These are phyloP conservation scores for Listrodromus nycthemerus DNA, from an alignment of 2,888 invertebrate genomes.

Conservation along the genomic window DNA sequence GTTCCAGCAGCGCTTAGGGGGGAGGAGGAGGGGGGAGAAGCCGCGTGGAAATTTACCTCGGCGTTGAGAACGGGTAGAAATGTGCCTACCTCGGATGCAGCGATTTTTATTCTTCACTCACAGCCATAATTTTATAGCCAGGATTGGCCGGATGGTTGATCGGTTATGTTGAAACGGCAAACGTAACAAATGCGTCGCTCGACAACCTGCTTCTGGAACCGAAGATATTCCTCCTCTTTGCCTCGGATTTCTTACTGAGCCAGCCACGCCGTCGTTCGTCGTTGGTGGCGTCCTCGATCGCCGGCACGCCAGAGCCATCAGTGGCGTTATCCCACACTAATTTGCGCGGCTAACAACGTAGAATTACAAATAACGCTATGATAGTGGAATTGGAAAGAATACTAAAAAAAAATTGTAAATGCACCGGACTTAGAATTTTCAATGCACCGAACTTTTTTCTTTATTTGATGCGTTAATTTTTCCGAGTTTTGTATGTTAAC, in stretches of 20 bases:
- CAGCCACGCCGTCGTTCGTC: constrained; percentile 2
- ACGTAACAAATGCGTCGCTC: background rate
- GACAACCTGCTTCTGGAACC: background rate
- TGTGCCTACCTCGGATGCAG: background rate
- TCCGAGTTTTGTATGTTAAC: too few relatives aligned
- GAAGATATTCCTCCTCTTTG: background rate
- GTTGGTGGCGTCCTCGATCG: constrained; percentile 9
- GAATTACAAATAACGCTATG: background rate
- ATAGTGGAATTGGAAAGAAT: background rate
- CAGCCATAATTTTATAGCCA: background rate
- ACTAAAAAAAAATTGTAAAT: too few relatives aligned
- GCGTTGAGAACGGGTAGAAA: background rate
- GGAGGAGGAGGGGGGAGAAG: background rate
- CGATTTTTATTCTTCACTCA: background rate
- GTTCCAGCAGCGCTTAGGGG: background rate
- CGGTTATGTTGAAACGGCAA: background rate
- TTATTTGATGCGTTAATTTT: too few relatives aligned
- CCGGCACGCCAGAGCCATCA: background rate
- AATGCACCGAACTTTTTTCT: too few relatives aligned
- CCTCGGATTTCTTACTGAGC: constrained; percentile 5
- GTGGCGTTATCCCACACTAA: background rate
- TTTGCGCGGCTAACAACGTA: background rate
- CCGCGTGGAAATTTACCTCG: constrained; percentile 1
- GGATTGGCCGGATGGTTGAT: background rate
- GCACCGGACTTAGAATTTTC: too few relatives aligned